Evolutionary conservation across 2,888 invertebrate genomes (phyloP).

Genomic region (Euplagia quadripunctaria): DNA sequence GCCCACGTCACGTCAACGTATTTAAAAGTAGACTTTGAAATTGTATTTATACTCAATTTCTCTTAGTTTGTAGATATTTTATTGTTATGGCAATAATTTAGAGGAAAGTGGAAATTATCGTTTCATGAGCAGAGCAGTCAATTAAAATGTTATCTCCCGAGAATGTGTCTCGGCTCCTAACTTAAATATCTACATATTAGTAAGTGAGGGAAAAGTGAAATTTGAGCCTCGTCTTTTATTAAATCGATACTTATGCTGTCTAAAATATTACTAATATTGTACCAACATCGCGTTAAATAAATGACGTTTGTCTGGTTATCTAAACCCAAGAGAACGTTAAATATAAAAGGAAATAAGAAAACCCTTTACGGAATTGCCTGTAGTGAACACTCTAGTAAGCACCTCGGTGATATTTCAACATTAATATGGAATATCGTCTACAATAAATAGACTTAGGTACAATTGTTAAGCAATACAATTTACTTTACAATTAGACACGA

Average conservation of each 20-base stretch:
- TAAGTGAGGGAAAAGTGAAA: slow-evolving; percentile 21
- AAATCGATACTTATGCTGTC: slow-evolving; percentile 4
- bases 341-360: slow-evolving; percentile 18
- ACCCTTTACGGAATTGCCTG: slow-evolving; percentile 41
- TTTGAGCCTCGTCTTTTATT: slow-evolving; percentile 15
- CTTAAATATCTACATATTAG: slow-evolving; percentile 32
- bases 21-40: slow-evolving; percentile 39
- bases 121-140: slow-evolving; percentile 57
- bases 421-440: slow-evolving; percentile 43
- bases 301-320: not conserved
- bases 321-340: not conserved
- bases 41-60: slow-evolving; percentile 54
- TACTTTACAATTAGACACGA: slow-evolving; percentile 45
- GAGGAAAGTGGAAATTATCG: slow-evolving; percentile 37
- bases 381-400: slow-evolving; percentile 39
- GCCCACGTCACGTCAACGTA: slow-evolving; percentile 3
- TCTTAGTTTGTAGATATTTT: slow-evolving; percentile 41
- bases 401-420: slow-evolving; percentile 38
- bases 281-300: not conserved
- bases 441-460: slow-evolving; percentile 56
- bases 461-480: slow-evolving; percentile 57
- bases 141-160: slow-evolving; percentile 53
- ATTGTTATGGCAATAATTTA: slow-evolving; percentile 57
- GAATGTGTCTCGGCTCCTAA: slow-evolving; percentile 46
- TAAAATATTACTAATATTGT: not conserved